Base-by-base conservation (phyloP, 2,113 vertebrate species). In the Tupaia chinensis region DNA sequence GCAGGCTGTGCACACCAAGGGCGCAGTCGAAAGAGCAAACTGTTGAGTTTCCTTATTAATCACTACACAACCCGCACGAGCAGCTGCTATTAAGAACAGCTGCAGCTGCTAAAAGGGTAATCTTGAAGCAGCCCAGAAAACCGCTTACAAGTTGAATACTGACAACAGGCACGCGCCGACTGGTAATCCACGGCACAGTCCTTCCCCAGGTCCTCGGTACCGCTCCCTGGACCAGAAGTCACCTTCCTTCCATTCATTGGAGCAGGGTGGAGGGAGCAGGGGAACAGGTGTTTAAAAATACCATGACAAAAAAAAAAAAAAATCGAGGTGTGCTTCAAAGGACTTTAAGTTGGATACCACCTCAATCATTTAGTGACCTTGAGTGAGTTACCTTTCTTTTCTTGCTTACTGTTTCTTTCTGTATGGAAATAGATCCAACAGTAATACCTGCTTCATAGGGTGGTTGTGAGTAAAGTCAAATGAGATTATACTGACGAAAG, bases 31-130 rank as follows among this genome's bases (percentile, higher is more conserved):
- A 87, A 96, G 93, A 97, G 96, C 89, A 96, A 97, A 96, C 88
- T 87, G 93, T 92, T 68, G 94, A 84, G 79, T 68, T 95, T 88
- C 93, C 76, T 95, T 94, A 98, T 68, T 97, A 98, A 97, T 91
- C 96, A 97, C 70, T 78, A 88, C 58, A 96, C 97, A 96, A 97
- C 90, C 96, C 91, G 56, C 61, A 95, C 79, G 85, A 91, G 92
- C 96, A 97, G 96, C 98, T 97, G 97, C 97, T 98, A 91, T 79
- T 7, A 96, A 95, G 91, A 97, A 97, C 94, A 98, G 98, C 97
- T 97, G 95, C 69, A 91, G 76, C 95, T 97, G 93, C 95, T 96
- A 86, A 87, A 97, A 96, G 89, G 87, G 79, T 95, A 96, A 89
- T 96, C 98, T 94, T 91, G 68, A 97, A 98, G 60, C 91, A 69